phyloP scores from a whole-genome alignment of 2,888 invertebrate genomes.

The Aphodius granarius region DNA sequence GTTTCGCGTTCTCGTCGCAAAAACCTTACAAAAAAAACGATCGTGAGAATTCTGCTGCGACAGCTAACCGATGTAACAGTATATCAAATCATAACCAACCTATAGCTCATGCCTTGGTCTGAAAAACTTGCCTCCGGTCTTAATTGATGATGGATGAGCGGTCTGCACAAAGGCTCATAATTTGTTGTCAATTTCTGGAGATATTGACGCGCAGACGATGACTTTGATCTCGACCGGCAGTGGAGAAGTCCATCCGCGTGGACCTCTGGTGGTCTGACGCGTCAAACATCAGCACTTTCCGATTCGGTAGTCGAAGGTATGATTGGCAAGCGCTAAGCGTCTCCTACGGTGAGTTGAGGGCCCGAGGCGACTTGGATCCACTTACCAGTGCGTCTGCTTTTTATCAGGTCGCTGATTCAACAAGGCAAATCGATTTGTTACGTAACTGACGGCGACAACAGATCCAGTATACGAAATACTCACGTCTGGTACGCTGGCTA shows the following conservation, averaged over 20 bases:
- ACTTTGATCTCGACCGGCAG: constrained; percentile 31
- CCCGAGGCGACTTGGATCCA: neutral
- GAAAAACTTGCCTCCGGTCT: constrained; percentile 46
- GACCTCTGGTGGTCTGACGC: constrained; percentile 16
- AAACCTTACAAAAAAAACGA: neutral
- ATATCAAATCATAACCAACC: constrained; percentile 29
- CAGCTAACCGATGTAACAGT: constrained; percentile 28
- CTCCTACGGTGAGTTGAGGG: neutral
- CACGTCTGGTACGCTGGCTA: neutral
- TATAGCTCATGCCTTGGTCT: constrained; percentile 19
- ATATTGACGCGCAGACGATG: constrained; percentile 53
- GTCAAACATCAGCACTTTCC: neutral
- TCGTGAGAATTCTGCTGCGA: constrained; percentile 19
- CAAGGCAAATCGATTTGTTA: constrained; percentile 37
- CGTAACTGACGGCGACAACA: constrained; percentile 18
- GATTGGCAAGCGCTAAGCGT: constrained; percentile 21
- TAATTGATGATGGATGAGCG: constrained; percentile 55
- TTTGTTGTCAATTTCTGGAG: constrained; percentile 56
- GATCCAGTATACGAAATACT: neutral
- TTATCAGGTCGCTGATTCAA: constrained; percentile 25
- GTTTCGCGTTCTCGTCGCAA: neutral
- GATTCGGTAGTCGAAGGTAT: no score
- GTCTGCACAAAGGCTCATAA: constrained; percentile 54
- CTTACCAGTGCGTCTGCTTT: constrained; percentile 24
- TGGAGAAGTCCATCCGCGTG: neutral